phyloP scores from a whole-genome alignment of 2,888 invertebrate genomes.

The Trichopoda pennipes region DNA sequence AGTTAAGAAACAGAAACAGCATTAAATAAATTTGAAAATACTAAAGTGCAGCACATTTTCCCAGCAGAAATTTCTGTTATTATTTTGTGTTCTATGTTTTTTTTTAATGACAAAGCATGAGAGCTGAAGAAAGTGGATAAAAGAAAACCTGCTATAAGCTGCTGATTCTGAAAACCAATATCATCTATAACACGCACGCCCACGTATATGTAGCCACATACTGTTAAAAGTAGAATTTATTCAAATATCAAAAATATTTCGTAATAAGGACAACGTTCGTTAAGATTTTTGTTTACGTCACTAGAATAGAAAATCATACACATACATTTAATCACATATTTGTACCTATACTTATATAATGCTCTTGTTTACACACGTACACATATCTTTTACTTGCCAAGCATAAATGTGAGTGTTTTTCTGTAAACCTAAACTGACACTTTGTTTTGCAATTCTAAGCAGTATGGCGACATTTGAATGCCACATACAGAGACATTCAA shows the following conservation, averaged over 20 bases:
- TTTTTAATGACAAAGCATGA: neutral
- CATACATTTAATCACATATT: slow-evolving; percentile 10
- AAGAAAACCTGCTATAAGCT: slow-evolving; percentile 33
- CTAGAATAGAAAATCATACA: slow-evolving; percentile 19
- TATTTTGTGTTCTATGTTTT: neutral
- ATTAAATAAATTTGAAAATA: neutral
- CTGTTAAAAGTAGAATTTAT: slow-evolving; percentile 19
- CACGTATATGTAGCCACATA: neutral
- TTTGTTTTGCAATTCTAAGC: slow-evolving; percentile 69
- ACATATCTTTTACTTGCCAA: neutral
- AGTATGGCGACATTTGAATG: slow-evolving; percentile 69
- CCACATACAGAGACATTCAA: slow-evolving; percentile 66
- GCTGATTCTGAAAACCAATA: slow-evolving; percentile 50
- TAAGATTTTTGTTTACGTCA: slow-evolving; percentile 60
- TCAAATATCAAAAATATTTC: slow-evolving; percentile 40
- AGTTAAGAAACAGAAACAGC: slow-evolving; percentile 1
- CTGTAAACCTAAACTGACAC: slow-evolving; percentile 67
- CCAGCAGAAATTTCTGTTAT: slow-evolving; percentile 35
- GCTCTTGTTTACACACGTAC: neutral
- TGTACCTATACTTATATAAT: neutral
- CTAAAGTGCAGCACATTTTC: slow-evolving; percentile 10
- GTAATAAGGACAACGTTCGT: slow-evolving; percentile 29
- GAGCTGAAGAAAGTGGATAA: slow-evolving; percentile 28
- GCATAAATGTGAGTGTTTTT: slow-evolving; percentile 50
- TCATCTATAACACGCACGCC: slow-evolving; percentile 20